These are phyloP conservation scores for Sprattus sprattus DNA, from an alignment of 2,113 vertebrate species.

Conservation along the genomic window DNA sequence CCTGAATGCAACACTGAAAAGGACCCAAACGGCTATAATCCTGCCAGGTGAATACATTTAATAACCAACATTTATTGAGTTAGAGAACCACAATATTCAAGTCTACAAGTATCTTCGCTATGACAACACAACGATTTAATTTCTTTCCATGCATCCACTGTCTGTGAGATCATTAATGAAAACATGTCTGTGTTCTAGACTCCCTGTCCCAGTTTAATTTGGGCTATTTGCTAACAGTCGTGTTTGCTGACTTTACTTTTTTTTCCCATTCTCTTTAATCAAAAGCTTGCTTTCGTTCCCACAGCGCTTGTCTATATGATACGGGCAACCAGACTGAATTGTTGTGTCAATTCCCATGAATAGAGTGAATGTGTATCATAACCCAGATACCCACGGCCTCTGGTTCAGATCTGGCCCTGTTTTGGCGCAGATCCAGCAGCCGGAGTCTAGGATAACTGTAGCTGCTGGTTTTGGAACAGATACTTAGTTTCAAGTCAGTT, in stretches of 20 bases:
- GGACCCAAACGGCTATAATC: neutral
- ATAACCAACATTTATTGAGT: neutral
- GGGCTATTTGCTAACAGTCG: neutral
- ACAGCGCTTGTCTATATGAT: neutral
- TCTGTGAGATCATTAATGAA: neutral
- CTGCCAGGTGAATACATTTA: neutral
- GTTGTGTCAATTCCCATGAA: neutral
- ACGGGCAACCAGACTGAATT: neutral
- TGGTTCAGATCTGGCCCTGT: neutral
- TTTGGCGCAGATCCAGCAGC: neutral
- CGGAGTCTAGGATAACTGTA: neutral
- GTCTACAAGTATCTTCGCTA: neutral
- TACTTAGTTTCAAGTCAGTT: neutral
- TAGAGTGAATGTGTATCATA: neutral
- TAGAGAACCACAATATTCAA: neutral
- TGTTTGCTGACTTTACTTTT: constrained; percentile 1
- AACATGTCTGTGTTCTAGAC: neutral
- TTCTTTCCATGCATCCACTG: neutral
- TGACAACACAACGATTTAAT: neutral
- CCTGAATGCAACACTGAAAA: neutral
- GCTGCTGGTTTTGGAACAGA: neutral
- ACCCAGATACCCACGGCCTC: neutral
- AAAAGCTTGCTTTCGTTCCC: neutral
- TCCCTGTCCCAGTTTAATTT: neutral
- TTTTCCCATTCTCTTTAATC: neutral